Conservation (phyloP, 2,797 vertebrate genomes). For the Pelochelys cantorii region DNA sequence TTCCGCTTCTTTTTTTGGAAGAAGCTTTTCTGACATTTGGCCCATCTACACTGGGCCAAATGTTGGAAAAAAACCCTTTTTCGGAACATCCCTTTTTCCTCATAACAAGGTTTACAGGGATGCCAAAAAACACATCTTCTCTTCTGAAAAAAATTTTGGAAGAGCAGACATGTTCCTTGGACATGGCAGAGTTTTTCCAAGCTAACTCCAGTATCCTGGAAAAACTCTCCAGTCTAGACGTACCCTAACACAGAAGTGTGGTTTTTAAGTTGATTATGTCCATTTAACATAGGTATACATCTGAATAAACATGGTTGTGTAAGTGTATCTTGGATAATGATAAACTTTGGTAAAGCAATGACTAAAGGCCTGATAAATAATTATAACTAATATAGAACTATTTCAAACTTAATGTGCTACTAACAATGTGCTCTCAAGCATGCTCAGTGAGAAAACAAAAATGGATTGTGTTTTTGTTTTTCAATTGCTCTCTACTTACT, state of each 20-base stretch:
- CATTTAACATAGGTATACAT: neutral
- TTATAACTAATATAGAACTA: neutral
- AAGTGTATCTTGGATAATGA: neutral
- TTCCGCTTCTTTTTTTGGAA: too few species aligned
- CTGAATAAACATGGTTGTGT: rapidly evolving
- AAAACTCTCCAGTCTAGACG: too few species aligned
- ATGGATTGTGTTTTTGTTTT: neutral
- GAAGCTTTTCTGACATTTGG: too few species aligned
- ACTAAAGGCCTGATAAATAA: neutral
- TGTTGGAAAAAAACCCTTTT: too few species aligned
- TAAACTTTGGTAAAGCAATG: neutral
- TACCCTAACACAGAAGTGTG: neutral
- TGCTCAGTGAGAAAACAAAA: neutral
- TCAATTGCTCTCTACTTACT: constrained; percentile 9
- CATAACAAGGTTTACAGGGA: too few species aligned
- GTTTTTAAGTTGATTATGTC: neutral
- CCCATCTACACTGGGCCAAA: too few species aligned
- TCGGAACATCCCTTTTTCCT: too few species aligned
- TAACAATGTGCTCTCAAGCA: constrained; percentile 1
- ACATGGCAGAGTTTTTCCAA: too few species aligned
- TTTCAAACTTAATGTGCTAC: neutral
- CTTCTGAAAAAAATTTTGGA: too few species aligned
- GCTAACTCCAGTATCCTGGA: too few species aligned
- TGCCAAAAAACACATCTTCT: too few species aligned
- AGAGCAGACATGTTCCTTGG: too few species aligned